Conservation (phyloP, 2,797 vertebrate genomes). For the Hippocampus kuda region DNA sequence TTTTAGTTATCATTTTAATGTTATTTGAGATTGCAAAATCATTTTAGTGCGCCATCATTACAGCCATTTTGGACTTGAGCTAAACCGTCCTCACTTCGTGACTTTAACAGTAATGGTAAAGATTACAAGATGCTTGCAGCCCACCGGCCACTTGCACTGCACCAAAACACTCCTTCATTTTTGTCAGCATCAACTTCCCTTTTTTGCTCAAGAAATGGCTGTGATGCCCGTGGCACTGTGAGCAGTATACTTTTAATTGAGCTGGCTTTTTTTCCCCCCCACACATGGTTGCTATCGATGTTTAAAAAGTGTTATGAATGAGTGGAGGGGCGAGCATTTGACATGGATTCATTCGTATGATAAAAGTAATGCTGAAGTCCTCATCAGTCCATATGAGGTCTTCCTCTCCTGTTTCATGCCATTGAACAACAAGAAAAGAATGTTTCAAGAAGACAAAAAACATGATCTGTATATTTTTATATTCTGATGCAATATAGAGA, state of each 20-base stretch:
- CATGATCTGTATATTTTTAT: slow-evolving; percentile 77
- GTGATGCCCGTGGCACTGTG: slow-evolving; percentile 43
- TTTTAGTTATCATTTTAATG: neutral
- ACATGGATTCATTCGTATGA: slow-evolving; percentile 28
- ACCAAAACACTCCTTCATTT: slow-evolving; percentile 35
- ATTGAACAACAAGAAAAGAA: slow-evolving; percentile 72
- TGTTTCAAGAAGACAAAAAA: slow-evolving; percentile 57
- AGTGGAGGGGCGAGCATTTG: slow-evolving; percentile 42
- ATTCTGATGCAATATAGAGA: slow-evolving; percentile 76
- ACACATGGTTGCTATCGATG: slow-evolving; percentile 66
- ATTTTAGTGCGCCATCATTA: neutral
- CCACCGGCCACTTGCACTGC: slow-evolving; percentile 17
- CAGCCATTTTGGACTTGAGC: neutral
- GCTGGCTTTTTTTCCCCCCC: slow-evolving; percentile 37
- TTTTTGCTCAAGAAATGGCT: slow-evolving; percentile 9
- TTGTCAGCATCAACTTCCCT: slow-evolving; percentile 9
- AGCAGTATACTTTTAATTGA: slow-evolving; percentile 24
- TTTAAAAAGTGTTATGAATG: slow-evolving; percentile 67
- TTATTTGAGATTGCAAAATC: slow-evolving; percentile 1
- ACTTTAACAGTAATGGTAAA: slow-evolving; percentile 19
- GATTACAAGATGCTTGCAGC: slow-evolving; percentile 21
- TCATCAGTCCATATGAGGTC: slow-evolving; percentile 40
- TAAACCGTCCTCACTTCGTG: slow-evolving; percentile 25
- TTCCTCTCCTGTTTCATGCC: slow-evolving; percentile 69
- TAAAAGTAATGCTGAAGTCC: slow-evolving; percentile 25